These are phyloP conservation scores for Hyperoodon ampullatus DNA, from an alignment of 2,113 vertebrate genomes.

Conservation along the genomic window DNA sequence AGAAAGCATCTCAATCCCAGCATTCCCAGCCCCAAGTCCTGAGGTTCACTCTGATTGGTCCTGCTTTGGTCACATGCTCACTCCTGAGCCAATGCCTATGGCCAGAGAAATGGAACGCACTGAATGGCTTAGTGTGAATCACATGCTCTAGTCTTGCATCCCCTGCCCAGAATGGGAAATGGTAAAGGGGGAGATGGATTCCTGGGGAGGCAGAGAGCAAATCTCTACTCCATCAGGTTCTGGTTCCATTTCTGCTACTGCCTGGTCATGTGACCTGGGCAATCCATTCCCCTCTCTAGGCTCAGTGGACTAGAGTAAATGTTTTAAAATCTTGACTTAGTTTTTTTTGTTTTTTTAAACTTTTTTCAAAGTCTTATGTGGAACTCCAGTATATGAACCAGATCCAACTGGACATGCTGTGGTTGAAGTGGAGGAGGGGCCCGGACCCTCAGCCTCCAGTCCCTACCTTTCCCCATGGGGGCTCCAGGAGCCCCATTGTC, in stretches of 20 bases:
- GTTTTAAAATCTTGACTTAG: background rate
- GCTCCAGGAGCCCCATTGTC: background rate
- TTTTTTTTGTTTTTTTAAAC: background rate
- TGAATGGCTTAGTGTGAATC: background rate
- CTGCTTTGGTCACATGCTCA: background rate
- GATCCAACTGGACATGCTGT: background rate
- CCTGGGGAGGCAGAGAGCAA: background rate
- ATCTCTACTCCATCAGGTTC: accelerated
- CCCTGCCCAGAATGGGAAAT: accelerated
- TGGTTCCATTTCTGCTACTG: background rate
- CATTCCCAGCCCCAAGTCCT: background rate
- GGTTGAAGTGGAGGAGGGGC: background rate
- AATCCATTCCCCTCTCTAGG: background rate
- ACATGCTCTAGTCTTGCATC: background rate
- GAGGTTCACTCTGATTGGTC: background rate
- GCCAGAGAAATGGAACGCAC: background rate
- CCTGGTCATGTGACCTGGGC: background rate
- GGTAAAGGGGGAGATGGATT: background rate
- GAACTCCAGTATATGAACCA: background rate
- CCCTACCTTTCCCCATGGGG: background rate
- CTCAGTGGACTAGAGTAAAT: background rate
- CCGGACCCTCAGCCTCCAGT: background rate
- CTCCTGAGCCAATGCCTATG: background rate
- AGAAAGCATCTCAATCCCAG: background rate
- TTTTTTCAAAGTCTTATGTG: background rate